Percentiles rank a stretch among this genome's conserved stretches.
These are phyloP conservation scores for Myripristis murdjan DNA, from an alignment of 2,797 vertebrate species.

Conservation along the genomic window DNA sequence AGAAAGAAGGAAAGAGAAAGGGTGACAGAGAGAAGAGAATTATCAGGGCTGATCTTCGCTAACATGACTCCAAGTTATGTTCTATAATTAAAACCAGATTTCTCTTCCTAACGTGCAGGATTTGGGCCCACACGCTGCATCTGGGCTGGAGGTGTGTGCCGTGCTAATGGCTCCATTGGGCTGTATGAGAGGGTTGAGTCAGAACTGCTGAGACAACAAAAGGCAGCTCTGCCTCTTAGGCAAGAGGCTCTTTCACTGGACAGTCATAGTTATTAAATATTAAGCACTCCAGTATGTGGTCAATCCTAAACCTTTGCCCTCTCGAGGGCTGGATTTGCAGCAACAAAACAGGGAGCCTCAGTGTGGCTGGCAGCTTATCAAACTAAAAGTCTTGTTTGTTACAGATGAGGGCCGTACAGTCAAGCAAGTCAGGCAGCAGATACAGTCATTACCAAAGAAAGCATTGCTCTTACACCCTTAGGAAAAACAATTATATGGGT, in stretches of 20 bases:
- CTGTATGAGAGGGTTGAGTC: conserved; percentile 33
- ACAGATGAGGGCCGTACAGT: conserved; percentile 20
- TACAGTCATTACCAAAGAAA: not conserved
- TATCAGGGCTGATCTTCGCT: not conserved
- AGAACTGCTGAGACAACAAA: conserved; percentile 63
- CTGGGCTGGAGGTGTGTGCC: conserved; percentile 8
- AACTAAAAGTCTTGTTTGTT: not conserved
- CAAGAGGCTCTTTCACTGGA: conserved; percentile 36
- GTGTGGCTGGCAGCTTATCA: not conserved
- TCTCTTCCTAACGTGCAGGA: conserved; percentile 5
- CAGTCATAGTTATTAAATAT: conserved; percentile 61
- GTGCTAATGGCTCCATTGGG: conserved; percentile 47
- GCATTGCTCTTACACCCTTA: not conserved
- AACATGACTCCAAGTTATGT: not conserved
- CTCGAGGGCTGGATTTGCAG: conserved; percentile 25
- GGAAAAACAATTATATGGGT: not conserved
- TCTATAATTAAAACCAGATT: not conserved
- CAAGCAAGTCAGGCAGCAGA: conserved; percentile 16
- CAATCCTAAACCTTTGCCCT: conserved; percentile 51
- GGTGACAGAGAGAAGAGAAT: conserved; percentile 9
- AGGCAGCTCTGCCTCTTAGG: conserved; percentile 38
- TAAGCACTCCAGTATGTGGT: conserved; percentile 56
- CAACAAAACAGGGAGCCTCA: conserved; percentile 6
- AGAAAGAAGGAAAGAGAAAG: not conserved
- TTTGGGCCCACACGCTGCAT: conserved; percentile 28